Conservation (phyloP, 35 echinoderm and acorn worm genomes). For the Lytechinus variegatus region DNA sequence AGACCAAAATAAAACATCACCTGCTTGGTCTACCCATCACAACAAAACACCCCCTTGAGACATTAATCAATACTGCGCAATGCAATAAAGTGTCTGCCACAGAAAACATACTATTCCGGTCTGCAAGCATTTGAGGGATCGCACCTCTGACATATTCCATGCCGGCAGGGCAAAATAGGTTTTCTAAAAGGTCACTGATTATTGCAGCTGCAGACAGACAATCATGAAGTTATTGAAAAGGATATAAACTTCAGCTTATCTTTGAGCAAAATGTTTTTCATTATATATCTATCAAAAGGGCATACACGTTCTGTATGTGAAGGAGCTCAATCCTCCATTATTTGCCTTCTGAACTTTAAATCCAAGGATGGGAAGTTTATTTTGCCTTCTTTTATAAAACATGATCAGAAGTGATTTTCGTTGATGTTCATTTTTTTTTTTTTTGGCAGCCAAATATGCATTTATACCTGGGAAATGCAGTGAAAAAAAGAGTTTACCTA, state of each 20-base stretch:
- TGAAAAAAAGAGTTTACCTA: too few relatives aligned
- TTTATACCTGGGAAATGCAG: too few relatives aligned
- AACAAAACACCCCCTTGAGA: background rate
- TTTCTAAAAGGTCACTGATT: background rate
- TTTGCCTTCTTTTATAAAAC: too few relatives aligned
- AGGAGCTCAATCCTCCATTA: too few relatives aligned
- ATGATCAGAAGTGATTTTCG: too few relatives aligned
- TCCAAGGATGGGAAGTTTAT: too few relatives aligned
- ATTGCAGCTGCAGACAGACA: conserved; percentile 9
- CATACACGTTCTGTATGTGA: too few relatives aligned
- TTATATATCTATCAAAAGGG: background rate
- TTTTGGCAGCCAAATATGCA: too few relatives aligned
- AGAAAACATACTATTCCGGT: background rate
- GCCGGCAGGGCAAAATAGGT: background rate
- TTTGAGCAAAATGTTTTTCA: background rate
- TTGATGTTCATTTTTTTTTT: too few relatives aligned
- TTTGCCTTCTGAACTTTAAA: too few relatives aligned
- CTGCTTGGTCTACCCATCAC: background rate
- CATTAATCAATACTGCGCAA: background rate
- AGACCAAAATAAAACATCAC: background rate
- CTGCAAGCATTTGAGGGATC: background rate
- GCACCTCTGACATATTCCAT: conserved; percentile 7
- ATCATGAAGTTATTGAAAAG: background rate
- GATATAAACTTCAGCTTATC: background rate
- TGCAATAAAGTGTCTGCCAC: background rate